These are phyloP conservation scores for Coranthus polyacanthus DNA, from an alignment of 2,797 vertebrate species.

Conservation along the genomic window DNA sequence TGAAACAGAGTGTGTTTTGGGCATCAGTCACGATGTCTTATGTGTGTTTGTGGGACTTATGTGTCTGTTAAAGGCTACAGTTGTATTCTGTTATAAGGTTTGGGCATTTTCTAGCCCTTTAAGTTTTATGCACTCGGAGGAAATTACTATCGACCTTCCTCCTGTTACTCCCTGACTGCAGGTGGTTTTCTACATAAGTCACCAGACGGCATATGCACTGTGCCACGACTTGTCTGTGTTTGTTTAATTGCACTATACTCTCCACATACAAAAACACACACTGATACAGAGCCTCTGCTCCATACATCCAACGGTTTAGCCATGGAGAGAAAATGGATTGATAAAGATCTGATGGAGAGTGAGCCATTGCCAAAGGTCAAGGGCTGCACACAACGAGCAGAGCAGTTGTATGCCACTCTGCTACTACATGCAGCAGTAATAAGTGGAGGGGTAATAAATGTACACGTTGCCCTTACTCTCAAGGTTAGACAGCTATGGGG, in stretches of 20 bases:
- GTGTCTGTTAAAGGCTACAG: constrained; percentile 10
- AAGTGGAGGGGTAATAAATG: constrained; percentile 24
- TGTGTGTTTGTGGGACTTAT: constrained; percentile 19
- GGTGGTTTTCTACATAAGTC: constrained; percentile 41
- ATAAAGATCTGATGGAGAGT: constrained; percentile 37
- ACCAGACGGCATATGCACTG: constrained; percentile 3
- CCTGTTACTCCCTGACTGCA: constrained; percentile 35
- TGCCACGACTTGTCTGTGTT: constrained; percentile 5
- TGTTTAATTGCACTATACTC: constrained; percentile 4
- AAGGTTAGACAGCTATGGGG: constrained; percentile 56
- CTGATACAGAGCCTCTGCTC: not conserved
- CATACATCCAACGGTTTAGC: constrained; percentile 28
- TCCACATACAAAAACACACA: not conserved
- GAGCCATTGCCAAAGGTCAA: constrained; percentile 49
- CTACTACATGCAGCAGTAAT: constrained; percentile 34
- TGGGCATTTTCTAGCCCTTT: constrained; percentile 43
- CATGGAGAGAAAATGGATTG: constrained; percentile 30
- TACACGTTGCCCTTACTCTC: constrained; percentile 36
- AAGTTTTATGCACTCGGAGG: constrained; percentile 46
- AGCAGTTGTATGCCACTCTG: constrained; percentile 1
- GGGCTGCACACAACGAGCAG: constrained; percentile 13
- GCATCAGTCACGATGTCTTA: not conserved
- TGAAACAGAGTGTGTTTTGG: too few relatives aligned
- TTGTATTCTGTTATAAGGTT: constrained; percentile 44
- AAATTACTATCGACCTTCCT: constrained; percentile 64